Evolutionary conservation across 2,888 invertebrate genomes (phyloP), one percentile per base, ranked within the genome.

Genomic region (Baronia brevicornis): DNA sequence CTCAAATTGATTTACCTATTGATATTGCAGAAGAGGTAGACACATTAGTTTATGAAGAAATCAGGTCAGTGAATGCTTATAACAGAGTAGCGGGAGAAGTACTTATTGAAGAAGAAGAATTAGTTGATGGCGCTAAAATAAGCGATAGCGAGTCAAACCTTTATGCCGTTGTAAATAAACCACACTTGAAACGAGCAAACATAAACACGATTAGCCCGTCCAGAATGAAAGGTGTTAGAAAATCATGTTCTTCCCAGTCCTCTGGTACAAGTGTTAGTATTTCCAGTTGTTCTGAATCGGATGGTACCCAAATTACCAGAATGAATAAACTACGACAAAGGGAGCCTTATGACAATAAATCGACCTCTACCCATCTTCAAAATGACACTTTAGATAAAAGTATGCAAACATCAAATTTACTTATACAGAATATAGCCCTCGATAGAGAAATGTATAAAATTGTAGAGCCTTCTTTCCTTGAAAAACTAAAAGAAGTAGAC

Each of bases 401-500:
- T 54, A 92, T 92, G 74, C 92, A 93, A 70, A 93, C 92, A 7
- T 72, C 77, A 13, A 30, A 21, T n/a, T n/a, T n/a, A n/a, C n/a
- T n/a, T n/a, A n/a, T n/a, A n/a, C n/a, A n/a, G n/a, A 64, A 53
- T 14, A 48, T 69, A 17, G 63, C 72, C 10, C 70, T 75, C 38
- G 54, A 86, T 51, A 72, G 65, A 56, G 87, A 88, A 45, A 56
- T 87, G 5, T 75, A 89, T 30, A 88, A 89, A 56, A 77, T 91
- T 21, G 84, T 91, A 7, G 90, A 91, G 51, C 88, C 90, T 15
- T 91, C 91, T 6, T 91, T 91, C 57, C 69, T 91, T 40, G 88
- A 87, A 47, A 90, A 90, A 64, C 67, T 91, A 7, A 90, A 88
- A 59, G 73, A 88, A 61, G 88, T 87, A 4, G 88, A 87, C 45